A percentile compares a stretch with the other conserved stretches of the same genome.
Conservation (phyloP, 2,113 vertebrate genomes). For the Chamaetylas fuelleborni region DNA sequence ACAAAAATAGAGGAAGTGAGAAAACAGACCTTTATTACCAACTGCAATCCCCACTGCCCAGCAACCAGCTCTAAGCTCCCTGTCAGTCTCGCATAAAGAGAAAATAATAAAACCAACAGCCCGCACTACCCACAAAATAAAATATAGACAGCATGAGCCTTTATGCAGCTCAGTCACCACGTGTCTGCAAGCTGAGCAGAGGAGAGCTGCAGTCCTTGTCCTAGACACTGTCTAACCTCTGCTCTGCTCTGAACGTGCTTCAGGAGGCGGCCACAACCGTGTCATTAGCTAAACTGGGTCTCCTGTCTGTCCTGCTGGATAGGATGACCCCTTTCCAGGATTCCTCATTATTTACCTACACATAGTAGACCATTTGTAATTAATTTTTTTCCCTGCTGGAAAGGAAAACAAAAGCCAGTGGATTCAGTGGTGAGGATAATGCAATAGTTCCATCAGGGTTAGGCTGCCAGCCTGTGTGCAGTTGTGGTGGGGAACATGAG, state of each 20-base stretch:
- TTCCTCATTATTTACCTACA: neutral
- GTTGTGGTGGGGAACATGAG: conserved; percentile 13
- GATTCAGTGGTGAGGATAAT: neutral
- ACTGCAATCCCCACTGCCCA: conserved; percentile 38
- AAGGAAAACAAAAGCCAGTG: neutral
- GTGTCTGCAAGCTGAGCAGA: conserved; percentile 17
- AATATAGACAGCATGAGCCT: conserved; percentile 41
- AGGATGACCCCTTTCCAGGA: neutral
- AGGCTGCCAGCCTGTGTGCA: neutral
- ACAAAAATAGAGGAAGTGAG: conserved; percentile 69
- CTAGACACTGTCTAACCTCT: neutral
- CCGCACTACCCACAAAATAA: conserved; percentile 32
- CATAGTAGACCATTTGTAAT: neutral
- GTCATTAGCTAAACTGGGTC: neutral
- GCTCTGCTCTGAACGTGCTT: neutral
- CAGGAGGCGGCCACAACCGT: neutral
- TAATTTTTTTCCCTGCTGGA: neutral
- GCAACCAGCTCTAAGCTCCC: conserved; percentile 13
- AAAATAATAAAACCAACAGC: conserved; percentile 65
- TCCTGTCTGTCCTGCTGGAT: neutral
- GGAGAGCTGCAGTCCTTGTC: conserved; percentile 6
- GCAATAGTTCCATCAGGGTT: neutral
- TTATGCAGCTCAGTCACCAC: neutral
- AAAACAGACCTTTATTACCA: conserved; percentile 67
- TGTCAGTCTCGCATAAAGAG: conserved; percentile 11